Percentiles rank a stretch among this genome's conserved stretches.
phyloP scores from a whole-genome alignment of 2,113 vertebrate genomes.

The zebrafish (Danio rerio) region DNA sequence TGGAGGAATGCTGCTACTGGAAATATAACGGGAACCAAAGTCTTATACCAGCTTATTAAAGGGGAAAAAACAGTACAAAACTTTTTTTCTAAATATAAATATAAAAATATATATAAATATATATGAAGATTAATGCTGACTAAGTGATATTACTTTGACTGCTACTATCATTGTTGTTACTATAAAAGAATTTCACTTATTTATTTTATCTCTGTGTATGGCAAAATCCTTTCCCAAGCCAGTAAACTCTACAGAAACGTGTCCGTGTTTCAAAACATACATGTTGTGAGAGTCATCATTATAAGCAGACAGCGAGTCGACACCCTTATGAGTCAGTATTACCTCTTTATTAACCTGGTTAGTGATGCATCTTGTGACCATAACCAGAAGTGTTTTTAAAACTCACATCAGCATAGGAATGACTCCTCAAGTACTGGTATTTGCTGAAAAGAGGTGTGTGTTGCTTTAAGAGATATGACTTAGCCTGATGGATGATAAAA shows the following conservation, averaged over 20 bases:
- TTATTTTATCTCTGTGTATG: constrained; percentile 83
- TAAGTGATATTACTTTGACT: constrained; percentile 82
- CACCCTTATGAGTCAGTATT: not conserved
- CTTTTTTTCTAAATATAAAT: constrained; percentile 50
- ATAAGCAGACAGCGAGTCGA: not conserved
- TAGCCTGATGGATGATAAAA: too few relatives aligned
- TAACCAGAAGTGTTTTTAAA: too few relatives aligned
- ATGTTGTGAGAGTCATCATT: constrained; percentile 58
- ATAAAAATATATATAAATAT: constrained; percentile 49
- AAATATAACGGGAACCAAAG: constrained; percentile 78
- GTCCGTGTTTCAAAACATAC: constrained; percentile 63
- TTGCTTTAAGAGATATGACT: too few relatives aligned
- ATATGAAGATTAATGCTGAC: constrained; percentile 74
- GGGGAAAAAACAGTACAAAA: constrained; percentile 78
- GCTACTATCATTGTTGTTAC: constrained; percentile 79
- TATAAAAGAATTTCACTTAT: constrained; percentile 84
- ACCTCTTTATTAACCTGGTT: not conserved
- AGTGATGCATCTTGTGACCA: too few relatives aligned
- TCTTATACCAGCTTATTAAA: constrained; percentile 78
- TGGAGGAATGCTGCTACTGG: constrained; percentile 79
- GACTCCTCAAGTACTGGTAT: too few relatives aligned
- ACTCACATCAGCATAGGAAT: too few relatives aligned
- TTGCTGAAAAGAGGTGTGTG: too few relatives aligned
- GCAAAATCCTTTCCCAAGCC: constrained; percentile 77
- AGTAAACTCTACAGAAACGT: constrained; percentile 80